Evolutionary conservation across 2,113 vertebrate genomes (phyloP), one percentile per base, ranked within the genome.

Genomic region (Leiothrix lutea): DNA sequence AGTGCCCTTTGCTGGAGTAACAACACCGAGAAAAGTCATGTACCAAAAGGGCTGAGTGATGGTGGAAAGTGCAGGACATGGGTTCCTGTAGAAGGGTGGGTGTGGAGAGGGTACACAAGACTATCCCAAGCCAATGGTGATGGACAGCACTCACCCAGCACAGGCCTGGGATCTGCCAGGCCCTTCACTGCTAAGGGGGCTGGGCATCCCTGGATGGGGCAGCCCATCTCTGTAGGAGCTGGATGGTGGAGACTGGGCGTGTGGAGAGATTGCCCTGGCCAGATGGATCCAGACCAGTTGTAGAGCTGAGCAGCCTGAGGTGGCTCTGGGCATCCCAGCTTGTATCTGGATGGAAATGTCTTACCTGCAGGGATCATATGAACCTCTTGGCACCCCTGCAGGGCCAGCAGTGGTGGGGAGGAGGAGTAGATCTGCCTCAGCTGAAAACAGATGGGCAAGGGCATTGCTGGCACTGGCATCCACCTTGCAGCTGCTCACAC

Each of bases 121-220:
- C 71, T 4, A 0, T 48, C 40, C 36, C 67, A 48, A 44, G 26
- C 25, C 48, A 40, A 0, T 4, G 2, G 29, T 3, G 45, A 29
- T 26, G 48, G 62, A 44, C 73, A 81, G 42, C 42, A 14, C 22
- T 73, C 40, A 11, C 5, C 40, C 14, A 60, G 38, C 26, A 18
- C 0, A 0, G 50, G 26, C 15, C 62, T 83, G n/a, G 25, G 33
- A 14, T 15, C 35, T 75, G n/a, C 33, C 0, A 0, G 21, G 40
- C 42, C 14, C 26, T 48, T 40, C 62, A 13, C 60, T 66, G 57
- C 36, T 2, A 3, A 36, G 64, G 42, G 54, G 6, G 2, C 20
- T 35, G 36, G 23, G 11, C 47, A 61, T 42, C 11, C 38, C 11
- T 0, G 0, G n/a, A 2, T 35, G 66, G n/a, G 33, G 25, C n/a